Percentiles rank a stretch among this genome's conserved stretches.
These are phyloP conservation scores for Monopterus albus DNA, from an alignment of 2,113 vertebrate genomes.

Conservation along the genomic window DNA sequence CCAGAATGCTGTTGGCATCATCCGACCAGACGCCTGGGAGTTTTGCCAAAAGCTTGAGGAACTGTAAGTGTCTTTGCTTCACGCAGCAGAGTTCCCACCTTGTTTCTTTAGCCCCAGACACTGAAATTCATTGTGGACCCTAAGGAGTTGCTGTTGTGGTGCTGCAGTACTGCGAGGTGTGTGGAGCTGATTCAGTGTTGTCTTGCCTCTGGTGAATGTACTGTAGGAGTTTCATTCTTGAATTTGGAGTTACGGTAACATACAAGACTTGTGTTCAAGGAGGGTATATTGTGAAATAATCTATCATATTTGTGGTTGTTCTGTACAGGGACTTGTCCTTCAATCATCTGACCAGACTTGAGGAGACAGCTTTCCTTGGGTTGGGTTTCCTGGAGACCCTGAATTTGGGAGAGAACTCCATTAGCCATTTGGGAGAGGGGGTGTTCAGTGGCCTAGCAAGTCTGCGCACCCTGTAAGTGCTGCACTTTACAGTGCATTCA, in stretches of 20 bases:
- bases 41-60: constrained; percentile 96
- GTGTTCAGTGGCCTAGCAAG: constrained; percentile 90
- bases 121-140: constrained; percentile 15
- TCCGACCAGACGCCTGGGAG: constrained; percentile 96
- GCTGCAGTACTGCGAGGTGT: constrained; percentile 6
- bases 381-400: constrained; percentile 90
- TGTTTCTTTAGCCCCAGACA: constrained; percentile 17
- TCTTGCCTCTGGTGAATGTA: constrained; percentile 12
- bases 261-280: not conserved
- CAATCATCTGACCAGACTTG: constrained; percentile 94
- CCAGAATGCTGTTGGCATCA: constrained; percentile 91
- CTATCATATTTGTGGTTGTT: constrained; percentile 12
- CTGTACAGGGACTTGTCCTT: constrained; percentile 89
- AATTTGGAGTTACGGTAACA: not conserved
- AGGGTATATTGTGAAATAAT: not conserved
- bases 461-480: constrained; percentile 91
- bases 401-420: constrained; percentile 91
- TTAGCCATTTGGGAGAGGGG: constrained; percentile 93
- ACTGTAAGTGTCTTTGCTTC: constrained; percentile 86
- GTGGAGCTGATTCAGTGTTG: not conserved
- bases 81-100: constrained; percentile 6
- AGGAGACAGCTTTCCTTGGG: constrained; percentile 91
- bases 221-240: too few relatives aligned
- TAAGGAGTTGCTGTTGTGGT: constrained; percentile 12
- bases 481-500: too few relatives aligned